Conservation (phyloP, 2,888 invertebrate species). For the Halocaridina rubra region DNA sequence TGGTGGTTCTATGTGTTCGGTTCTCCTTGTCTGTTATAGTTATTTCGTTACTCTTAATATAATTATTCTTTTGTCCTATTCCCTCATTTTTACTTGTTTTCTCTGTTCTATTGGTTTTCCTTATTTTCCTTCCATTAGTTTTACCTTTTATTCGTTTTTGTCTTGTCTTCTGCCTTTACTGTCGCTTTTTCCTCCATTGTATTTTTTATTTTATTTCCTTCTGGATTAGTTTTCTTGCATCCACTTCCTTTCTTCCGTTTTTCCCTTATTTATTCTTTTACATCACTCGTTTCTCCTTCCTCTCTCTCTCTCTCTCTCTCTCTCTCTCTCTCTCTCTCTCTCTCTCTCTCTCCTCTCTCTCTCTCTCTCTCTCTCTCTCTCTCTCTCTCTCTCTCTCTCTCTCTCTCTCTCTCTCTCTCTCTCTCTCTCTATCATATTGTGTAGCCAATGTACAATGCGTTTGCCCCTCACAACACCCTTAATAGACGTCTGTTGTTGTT, state of each 20-base stretch:
- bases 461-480: no score
- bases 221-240: not conserved
- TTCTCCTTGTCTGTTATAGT: no score
- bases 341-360: not conserved
- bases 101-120: no score
- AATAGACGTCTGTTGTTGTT: no score
- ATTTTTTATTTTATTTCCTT: not conserved
- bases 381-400: not conserved
- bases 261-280: not conserved
- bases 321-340: not conserved
- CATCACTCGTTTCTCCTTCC: not conserved
- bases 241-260: not conserved
- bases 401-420: slow-evolving; percentile 4
- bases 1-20: no score
- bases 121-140: no score
- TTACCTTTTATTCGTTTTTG: no score
- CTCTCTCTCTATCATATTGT: not conserved
- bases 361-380: not conserved
- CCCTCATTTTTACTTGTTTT: no score
- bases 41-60: no score
- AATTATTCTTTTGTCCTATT: no score
- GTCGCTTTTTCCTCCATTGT: not conserved
- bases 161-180: not conserved
- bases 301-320: not conserved
- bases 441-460: not conserved